phyloP scores from a whole-genome alignment of 2,888 invertebrate genomes.

The Cataglyphis altisquamis region DNA sequence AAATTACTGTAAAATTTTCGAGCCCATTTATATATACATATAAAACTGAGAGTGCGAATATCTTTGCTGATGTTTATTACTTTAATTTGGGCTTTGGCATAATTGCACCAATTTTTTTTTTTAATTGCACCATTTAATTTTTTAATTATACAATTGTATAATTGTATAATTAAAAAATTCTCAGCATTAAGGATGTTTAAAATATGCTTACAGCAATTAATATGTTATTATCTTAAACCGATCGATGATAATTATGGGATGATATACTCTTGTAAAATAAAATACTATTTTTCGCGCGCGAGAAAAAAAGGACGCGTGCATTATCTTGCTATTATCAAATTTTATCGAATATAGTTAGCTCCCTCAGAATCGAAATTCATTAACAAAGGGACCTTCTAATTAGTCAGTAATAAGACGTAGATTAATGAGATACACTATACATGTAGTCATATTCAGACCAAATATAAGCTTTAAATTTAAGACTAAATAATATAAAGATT shows the following conservation, averaged over 20 bases:
- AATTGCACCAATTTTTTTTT: not conserved
- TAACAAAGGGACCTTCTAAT: conserved; percentile 68
- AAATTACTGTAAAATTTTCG: conserved; percentile 5
- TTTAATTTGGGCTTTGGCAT: not conserved
- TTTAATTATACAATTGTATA: not conserved
- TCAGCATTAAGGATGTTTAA: not conserved
- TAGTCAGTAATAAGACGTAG: conserved; percentile 40
- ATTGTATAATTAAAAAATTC: conserved; percentile 15
- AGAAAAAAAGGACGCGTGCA: not conserved
- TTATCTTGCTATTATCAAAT: conserved; percentile 25
- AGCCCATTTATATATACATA: conserved; percentile 2
- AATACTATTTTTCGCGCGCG: not conserved
- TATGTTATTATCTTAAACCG: not conserved
- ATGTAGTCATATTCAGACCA: conserved; percentile 58
- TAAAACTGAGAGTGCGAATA: conserved; percentile 19
- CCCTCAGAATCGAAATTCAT: conserved; percentile 55
- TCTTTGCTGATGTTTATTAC: not conserved
- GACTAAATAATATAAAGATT: conserved; percentile 22
- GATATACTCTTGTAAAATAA: conserved; percentile 3
- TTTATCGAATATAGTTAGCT: conserved; percentile 37
- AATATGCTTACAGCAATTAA: conserved; percentile 21
- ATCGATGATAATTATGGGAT: not conserved
- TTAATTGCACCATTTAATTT: no score
- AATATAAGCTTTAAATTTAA: conserved; percentile 56
- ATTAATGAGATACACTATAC: conserved; percentile 33